Evolutionary conservation across 2,888 invertebrate species (phyloP).

Genomic region (Vannuccia rotundouncinata): DNA sequence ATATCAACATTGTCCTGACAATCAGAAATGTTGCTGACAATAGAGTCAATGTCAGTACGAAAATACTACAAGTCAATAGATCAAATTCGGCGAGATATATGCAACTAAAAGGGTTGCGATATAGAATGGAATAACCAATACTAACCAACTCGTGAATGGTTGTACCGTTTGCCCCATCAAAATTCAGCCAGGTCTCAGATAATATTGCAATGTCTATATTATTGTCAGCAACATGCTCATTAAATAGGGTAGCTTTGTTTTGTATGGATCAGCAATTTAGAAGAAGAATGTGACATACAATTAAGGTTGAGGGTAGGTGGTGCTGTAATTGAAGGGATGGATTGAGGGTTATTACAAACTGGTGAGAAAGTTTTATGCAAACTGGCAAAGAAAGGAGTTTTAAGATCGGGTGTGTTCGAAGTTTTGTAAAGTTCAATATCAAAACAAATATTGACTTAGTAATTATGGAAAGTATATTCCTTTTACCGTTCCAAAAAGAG

Average conservation of each 20-base stretch:
- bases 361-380: too few relatives aligned
- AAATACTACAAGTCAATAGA: not conserved
- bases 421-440: too few relatives aligned
- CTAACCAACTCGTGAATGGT: conserved; percentile 8
- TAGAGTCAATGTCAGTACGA: conserved; percentile 12
- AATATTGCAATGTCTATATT: not conserved
- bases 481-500: too few relatives aligned
- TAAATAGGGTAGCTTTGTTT: conserved; percentile 11
- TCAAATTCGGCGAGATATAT: not conserved
- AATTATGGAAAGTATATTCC: too few relatives aligned
- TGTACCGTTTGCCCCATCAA: conserved; percentile 6
- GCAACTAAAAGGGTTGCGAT: not conserved
- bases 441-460: too few relatives aligned
- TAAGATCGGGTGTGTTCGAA: too few relatives aligned
- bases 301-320: too few relatives aligned
- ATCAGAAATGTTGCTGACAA: not conserved
- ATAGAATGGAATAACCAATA: conserved; percentile 2
- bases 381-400: too few relatives aligned
- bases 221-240: conserved; percentile 5
- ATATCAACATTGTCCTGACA: not conserved
- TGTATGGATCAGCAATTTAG: not conserved
- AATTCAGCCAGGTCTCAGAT: conserved; percentile 8
- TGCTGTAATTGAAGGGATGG: too few relatives aligned
- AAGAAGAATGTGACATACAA: not conserved
- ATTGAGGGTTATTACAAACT: too few relatives aligned